A percentile compares a stretch with the other conserved stretches of the same genome.
Conservation (phyloP, 2,888 invertebrate species). For the Melipona bicolor region DNA sequence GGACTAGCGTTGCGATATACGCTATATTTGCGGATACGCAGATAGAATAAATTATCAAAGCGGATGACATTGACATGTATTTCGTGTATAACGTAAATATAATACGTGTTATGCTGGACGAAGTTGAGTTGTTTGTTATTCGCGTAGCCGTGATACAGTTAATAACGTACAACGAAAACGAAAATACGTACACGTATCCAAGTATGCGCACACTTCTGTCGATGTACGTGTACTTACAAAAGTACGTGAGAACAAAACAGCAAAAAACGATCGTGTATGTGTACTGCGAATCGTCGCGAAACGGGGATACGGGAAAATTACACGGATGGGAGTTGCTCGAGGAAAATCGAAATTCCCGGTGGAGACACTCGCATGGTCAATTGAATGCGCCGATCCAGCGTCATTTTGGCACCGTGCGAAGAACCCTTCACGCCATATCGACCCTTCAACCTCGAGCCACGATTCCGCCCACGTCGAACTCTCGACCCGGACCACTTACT, state of each 20-base stretch:
- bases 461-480: slow-evolving; percentile 57
- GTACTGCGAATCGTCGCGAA: background rate
- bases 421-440: slow-evolving; percentile 64
- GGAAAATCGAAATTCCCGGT: background rate
- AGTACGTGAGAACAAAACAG: background rate
- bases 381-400: slow-evolving; percentile 45
- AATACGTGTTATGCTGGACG: too few species aligned
- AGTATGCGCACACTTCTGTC: too few species aligned
- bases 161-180: too few species aligned
- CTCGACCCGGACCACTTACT: slow-evolving; percentile 29
- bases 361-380: slow-evolving; percentile 6
- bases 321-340: background rate
- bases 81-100: background rate
- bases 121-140: background rate
- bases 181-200: background rate
- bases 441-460: slow-evolving; percentile 62
- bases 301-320: background rate
- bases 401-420: slow-evolving; percentile 57
- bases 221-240: background rate
- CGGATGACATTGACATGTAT: slow-evolving; percentile 41
- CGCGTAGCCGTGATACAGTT: too few species aligned
- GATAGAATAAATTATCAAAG: slow-evolving; percentile 31
- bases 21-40: slow-evolving; percentile 9
- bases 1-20: background rate
- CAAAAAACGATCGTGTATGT: too few species aligned